Percentiles rank a stretch among this genome's conserved stretches.
phyloP scores from a whole-genome alignment of 92 coral and sea anemone genomes.

The Palythoa grandis region DNA sequence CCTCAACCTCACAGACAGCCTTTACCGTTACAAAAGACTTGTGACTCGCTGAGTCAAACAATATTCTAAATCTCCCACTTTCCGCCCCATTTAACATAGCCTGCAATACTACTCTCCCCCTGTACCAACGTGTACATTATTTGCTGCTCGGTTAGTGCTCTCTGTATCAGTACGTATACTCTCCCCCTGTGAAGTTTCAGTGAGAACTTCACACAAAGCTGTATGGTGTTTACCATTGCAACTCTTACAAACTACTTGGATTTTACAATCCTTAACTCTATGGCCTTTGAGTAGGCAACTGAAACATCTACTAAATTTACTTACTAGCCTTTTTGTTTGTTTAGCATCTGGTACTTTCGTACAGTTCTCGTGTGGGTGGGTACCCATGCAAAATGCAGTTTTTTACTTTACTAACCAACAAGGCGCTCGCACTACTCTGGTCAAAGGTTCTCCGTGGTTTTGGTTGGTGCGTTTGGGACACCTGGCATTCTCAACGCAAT shows the following conservation, averaged over 20 bases:
- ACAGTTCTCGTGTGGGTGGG: conserved; percentile 7
- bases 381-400: conserved; percentile 19
- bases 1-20: conserved; percentile 33
- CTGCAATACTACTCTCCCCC: conserved; percentile 31
- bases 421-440: not conserved
- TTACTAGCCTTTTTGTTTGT: not conserved
- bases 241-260: conserved; percentile 17
- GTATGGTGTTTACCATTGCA: conserved; percentile 13
- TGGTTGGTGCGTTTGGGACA: not conserved
- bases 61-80: conserved; percentile 14
- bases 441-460: conserved; percentile 2
- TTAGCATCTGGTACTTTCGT: not conserved
- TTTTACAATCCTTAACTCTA: conserved; percentile 9
- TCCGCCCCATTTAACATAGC: conserved; percentile 15
- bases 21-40: conserved; percentile 42
- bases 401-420: not conserved
- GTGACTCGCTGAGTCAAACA: conserved; percentile 53
- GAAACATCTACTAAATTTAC: conserved; percentile 15
- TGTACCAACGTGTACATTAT: conserved; percentile 1
- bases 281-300: not conserved
- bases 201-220: conserved; percentile 33
- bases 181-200: conserved; percentile 26
- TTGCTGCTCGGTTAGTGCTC: not conserved
- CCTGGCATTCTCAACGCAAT: conserved; percentile 33
- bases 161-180: not conserved